Evolutionary conservation across 1,140 invertebrate genomes (phyloP).

Genomic region (Drosophila gunungcola): DNA sequence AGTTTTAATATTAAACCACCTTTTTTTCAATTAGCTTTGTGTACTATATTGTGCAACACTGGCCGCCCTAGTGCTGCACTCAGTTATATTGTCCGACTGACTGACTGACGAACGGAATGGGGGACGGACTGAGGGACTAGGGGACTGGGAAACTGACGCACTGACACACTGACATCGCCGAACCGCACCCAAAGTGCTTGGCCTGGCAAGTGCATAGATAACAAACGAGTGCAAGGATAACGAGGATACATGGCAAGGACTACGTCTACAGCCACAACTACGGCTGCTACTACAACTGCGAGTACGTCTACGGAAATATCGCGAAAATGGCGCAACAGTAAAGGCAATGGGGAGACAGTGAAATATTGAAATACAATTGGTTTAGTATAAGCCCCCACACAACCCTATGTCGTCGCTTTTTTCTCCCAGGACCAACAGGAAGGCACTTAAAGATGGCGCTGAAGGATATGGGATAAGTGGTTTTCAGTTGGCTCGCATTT

Average conservation of each 20-base stretch:
- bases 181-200: constrained; percentile 63
- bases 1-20: no score
- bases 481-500: constrained; percentile 7
- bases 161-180: constrained; percentile 16
- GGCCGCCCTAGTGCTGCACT: constrained; percentile 50
- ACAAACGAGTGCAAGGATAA: constrained; percentile 78
- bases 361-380: constrained; percentile 81
- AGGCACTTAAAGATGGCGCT: constrained; percentile 28
- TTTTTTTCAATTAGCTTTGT: no score
- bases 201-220: constrained; percentile 68
- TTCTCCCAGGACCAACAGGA: constrained; percentile 4
- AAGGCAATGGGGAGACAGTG: constrained; percentile 59
- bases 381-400: constrained; percentile 44
- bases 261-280: constrained; percentile 13
- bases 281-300: background rate
- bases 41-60: constrained; percentile 6
- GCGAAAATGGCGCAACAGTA: constrained; percentile 70
- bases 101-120: constrained; percentile 10
- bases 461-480: constrained; percentile 29
- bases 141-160: constrained; percentile 12
- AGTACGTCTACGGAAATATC: constrained; percentile 30
- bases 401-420: background rate
- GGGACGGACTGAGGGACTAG: constrained; percentile 1
- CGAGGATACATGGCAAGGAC: constrained; percentile 48
- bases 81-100: constrained; percentile 68